Base-by-base conservation (phyloP, 2,113 vertebrate species). In the Scomber scombrus region DNA sequence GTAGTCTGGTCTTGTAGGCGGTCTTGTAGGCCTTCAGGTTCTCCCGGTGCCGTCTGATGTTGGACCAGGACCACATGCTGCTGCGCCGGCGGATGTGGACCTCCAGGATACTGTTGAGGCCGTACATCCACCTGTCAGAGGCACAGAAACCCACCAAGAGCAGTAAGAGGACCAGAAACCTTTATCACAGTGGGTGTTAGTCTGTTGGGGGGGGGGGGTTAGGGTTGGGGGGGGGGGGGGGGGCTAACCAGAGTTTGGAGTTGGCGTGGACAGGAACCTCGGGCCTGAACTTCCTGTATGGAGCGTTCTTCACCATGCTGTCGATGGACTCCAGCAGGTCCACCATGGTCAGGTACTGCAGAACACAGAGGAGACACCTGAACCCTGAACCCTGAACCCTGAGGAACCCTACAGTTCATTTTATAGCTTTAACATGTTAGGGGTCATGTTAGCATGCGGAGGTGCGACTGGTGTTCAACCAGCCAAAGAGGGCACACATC, bases 261-360 rank as follows among this genome's bases (percentile, higher is more conserved):
- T 97, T 94, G 49, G 43, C 87, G 69, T 94, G 95, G 29, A 98
- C 91, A 0, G 92, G 85, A 0, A 95, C 90, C 0, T 92, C 90
- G 6, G 98, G 98, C 29, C 95, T 95, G 49, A 96, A 99, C 89
- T 96, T 99, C 90, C 98, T 96, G 86, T 99, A 99, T 0, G 97
- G 97, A 0, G 78, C 84, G 55, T 97, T 99, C 90, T 97, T 98
- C 78, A 97, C 95, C 98, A 99, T 98, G 77, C 94, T 96, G 89
- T 99, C 97, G 2, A 99, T 54, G 16, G 97, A 98, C 89, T 99
- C 97, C 93, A 99, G 91, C 51, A 97, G 86, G 75, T 99, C 97
- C 70, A 99, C 94, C 95, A 99, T 96, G 77, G 96, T 97, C 71
- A 98, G 94, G 78, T 98, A 99, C 98, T 99, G 89, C 3, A 85